A percentile compares a stretch with the other conserved stretches of the same genome.
Conservation (phyloP, 1,140 invertebrate species). For the Drosophila bipectinata region DNA sequence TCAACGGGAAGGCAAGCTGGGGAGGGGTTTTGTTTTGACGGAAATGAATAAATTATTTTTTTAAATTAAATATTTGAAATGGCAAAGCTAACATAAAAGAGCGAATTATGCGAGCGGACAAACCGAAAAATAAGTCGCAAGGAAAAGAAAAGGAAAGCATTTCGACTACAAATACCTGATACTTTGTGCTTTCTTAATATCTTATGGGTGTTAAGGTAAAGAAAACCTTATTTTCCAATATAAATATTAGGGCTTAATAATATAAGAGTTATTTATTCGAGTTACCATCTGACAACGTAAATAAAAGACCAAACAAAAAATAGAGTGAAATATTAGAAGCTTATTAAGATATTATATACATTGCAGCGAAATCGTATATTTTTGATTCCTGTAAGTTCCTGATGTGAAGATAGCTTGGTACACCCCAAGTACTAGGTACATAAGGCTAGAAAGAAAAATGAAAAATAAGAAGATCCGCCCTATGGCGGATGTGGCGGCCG, state of each 20-base stretch:
- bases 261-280: no score
- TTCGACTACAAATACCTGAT: not conserved
- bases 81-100: constrained; percentile 75
- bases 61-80: constrained; percentile 80
- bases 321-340: not conserved
- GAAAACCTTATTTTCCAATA: no score
- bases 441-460: constrained; percentile 1
- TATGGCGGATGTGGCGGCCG: constrained; percentile 69
- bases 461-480: constrained; percentile 12
- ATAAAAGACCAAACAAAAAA: no score
- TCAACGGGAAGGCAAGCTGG: constrained; percentile 33
- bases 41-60: constrained; percentile 81
- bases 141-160: not conserved
- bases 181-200: not conserved
- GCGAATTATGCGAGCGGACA: constrained; percentile 67
- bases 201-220: no score
- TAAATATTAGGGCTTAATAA: no score
- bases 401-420: not conserved
- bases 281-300: no score
- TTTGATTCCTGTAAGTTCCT: not conserved
- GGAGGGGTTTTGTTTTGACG: constrained; percentile 29
- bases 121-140: constrained; percentile 11
- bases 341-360: not conserved
- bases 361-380: no score
- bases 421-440: not conserved